phyloP scores from a whole-genome alignment of 2,888 invertebrate species.

The Chalcosyrphus nemorum region DNA sequence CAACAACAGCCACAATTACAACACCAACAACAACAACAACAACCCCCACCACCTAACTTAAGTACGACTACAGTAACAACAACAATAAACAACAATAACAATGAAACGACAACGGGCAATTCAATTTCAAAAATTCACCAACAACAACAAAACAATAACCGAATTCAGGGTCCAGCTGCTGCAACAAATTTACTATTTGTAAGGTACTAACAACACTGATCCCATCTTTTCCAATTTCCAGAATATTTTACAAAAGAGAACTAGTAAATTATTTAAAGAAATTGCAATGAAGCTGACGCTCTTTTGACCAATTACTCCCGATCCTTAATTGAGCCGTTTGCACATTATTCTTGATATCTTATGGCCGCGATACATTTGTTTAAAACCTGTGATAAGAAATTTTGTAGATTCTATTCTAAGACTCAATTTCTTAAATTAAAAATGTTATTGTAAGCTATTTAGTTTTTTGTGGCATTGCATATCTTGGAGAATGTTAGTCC shows the following conservation, averaged over 20 bases:
- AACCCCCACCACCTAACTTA: conserved; percentile 74
- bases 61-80: conserved; percentile 72
- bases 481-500: no score
- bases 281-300: conserved; percentile 61
- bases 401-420: no score
- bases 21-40: conserved; percentile 75
- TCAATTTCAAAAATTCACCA: conserved; percentile 68
- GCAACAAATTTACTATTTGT: conserved; percentile 81
- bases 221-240: conserved; percentile 51
- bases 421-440: no score
- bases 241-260: conserved; percentile 20
- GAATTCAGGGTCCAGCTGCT: conserved; percentile 78
- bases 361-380: background rate
- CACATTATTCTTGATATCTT: conserved; percentile 28
- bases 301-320: conserved; percentile 25
- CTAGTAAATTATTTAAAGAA: conserved; percentile 41
- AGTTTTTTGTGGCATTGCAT: no score
- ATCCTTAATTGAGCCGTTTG: conserved; percentile 11
- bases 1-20: conserved; percentile 71
- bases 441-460: no score
- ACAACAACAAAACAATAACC: conserved; percentile 75
- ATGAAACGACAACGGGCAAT: conserved; percentile 72
- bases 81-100: conserved; percentile 68
- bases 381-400: background rate
- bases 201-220: conserved; percentile 78